Evolutionary conservation across 1,140 invertebrate genomes (phyloP).

Genomic region (Bombus waltoni): DNA sequence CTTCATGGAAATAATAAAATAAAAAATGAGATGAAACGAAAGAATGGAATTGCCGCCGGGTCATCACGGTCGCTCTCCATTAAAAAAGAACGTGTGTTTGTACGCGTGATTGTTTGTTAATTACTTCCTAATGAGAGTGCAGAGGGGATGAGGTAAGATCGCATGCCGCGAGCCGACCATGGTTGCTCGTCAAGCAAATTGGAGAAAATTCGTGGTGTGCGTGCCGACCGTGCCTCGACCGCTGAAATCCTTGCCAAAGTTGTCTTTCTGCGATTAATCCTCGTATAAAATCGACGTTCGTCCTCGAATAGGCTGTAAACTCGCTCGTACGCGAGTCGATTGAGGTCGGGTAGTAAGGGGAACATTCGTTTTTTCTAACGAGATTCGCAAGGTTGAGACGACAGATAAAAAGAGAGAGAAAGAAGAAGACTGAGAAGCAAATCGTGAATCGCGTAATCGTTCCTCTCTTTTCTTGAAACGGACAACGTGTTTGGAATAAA

Average conservation of each 20-base stretch:
- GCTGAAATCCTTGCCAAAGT: conserved; percentile 13
- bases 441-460: not conserved
- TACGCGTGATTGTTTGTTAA: conserved; percentile 73
- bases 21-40: not conserved
- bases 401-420: not conserved
- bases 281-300: not conserved
- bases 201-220: conserved; percentile 52
- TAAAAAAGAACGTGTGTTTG: conserved; percentile 64
- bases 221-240: conserved; percentile 19
- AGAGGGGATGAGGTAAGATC: conserved; percentile 67
- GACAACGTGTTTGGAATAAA: not conserved
- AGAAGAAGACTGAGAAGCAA: not conserved
- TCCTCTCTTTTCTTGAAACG: conserved; percentile 12
- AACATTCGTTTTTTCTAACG: not conserved
- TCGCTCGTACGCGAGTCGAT: not conserved
- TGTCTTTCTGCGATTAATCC: not conserved
- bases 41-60: not conserved
- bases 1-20: too few species aligned
- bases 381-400: conserved; percentile 10
- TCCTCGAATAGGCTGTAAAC: conserved; percentile 19
- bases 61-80: conserved; percentile 56
- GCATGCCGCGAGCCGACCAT: conserved; percentile 67
- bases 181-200: conserved; percentile 46
- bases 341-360: not conserved
- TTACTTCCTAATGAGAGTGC: conserved; percentile 71